Evolutionary conservation across 2,797 vertebrate species (phyloP).

Genomic region (Chloroceryle inda): DNA sequence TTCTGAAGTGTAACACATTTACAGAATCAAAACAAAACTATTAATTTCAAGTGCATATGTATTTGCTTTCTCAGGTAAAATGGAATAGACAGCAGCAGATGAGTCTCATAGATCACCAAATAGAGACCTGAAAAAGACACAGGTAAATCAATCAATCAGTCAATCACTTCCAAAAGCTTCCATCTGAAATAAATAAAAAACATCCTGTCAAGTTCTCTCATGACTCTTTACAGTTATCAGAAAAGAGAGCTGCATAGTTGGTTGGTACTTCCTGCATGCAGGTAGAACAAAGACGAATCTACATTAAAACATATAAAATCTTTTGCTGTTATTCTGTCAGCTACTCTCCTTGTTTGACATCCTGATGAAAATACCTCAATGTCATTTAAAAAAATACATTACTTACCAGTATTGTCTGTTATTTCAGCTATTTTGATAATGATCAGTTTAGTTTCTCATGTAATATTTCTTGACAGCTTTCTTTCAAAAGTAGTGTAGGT

Average conservation of each 20-base stretch:
- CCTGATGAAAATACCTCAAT: background rate
- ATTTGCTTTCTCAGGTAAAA: background rate
- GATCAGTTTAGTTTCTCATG: constrained; percentile 21
- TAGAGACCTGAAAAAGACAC: background rate
- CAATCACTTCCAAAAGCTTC: background rate
- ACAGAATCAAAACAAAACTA: background rate
- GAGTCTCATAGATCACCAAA: background rate
- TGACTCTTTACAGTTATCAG: background rate
- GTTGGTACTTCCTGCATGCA: background rate
- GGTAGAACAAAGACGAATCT: background rate
- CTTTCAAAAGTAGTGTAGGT: background rate
- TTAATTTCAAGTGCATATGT: background rate
- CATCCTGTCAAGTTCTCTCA: background rate
- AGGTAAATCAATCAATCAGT: background rate
- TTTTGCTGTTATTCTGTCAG: constrained; percentile 11
- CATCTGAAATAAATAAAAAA: background rate
- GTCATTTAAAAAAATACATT: background rate
- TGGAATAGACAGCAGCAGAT: background rate
- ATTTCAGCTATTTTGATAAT: constrained; percentile 40
- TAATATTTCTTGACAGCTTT: constrained; percentile 19
- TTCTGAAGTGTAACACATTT: background rate
- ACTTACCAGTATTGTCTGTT: background rate
- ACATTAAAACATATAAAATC: background rate
- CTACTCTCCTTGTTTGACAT: background rate
- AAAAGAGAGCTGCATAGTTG: background rate